Conservation (phyloP, 2,888 invertebrate genomes). For the Pelosia muscerda region DNA sequence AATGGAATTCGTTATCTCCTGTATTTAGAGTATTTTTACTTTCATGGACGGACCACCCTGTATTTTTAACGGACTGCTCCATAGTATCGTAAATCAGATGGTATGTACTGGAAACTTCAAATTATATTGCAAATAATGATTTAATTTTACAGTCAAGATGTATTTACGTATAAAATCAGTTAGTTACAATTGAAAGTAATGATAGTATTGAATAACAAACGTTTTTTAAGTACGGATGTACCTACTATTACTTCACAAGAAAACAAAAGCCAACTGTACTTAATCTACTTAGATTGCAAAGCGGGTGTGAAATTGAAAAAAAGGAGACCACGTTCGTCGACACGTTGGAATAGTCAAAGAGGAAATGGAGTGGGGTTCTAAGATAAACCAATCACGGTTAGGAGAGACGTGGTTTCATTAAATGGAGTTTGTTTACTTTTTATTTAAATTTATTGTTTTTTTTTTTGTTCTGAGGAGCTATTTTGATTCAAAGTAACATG, state of each 20-base stretch:
- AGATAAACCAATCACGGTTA: conserved; percentile 24
- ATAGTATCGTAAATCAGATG: too few relatives aligned
- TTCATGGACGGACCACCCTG: too few relatives aligned
- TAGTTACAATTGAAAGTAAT: too few relatives aligned
- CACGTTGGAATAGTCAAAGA: conserved; percentile 16
- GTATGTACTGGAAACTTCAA: too few relatives aligned
- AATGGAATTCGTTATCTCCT: too few relatives aligned
- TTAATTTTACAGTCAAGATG: too few relatives aligned
- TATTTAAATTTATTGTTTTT: not conserved
- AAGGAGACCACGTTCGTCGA: conserved; percentile 6
- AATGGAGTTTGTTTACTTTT: not conserved
- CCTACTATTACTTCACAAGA: not conserved
- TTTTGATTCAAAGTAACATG: too few relatives aligned
- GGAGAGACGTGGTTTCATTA: conserved; percentile 10
- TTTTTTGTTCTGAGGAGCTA: too few relatives aligned
- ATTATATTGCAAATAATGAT: too few relatives aligned
- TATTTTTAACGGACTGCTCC: too few relatives aligned
- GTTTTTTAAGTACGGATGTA: not conserved
- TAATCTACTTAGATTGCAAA: conserved; percentile 18
- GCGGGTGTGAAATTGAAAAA: conserved; percentile 22
- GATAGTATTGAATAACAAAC: not conserved
- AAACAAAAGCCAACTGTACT: not conserved
- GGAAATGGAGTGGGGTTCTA: conserved; percentile 5
- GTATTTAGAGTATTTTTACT: too few relatives aligned
- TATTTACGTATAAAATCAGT: too few relatives aligned